phyloP scores from a whole-genome alignment of 1,140 invertebrate species.

The Scaptodrosophila lebanonensis region DNA sequence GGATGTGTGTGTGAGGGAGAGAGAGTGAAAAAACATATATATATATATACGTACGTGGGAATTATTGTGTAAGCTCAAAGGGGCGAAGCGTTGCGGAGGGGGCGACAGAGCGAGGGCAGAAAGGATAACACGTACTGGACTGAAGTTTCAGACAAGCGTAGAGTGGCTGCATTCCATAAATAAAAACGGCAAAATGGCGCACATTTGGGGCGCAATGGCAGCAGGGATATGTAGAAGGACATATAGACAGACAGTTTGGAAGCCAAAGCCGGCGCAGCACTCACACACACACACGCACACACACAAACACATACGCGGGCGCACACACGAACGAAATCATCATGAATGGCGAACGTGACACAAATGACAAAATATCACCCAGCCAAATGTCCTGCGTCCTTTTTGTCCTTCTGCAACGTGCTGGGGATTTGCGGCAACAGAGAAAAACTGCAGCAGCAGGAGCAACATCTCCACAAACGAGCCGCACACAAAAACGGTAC shows the following conservation, averaged over 20 bases:
- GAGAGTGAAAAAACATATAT: conserved; percentile 1
- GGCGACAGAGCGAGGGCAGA: not conserved
- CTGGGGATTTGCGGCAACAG: conserved; percentile 20
- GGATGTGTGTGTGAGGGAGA: conserved; percentile 1
- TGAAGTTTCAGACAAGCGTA: conserved; percentile 18
- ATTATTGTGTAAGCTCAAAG: conserved; percentile 64
- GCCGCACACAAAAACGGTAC: not conserved
- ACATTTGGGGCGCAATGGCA: conserved; percentile 66
- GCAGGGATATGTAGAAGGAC: conserved; percentile 1
- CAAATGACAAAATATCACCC: conserved; percentile 70
- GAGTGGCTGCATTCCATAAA: conserved; percentile 72
- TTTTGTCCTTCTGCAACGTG: conserved; percentile 36
- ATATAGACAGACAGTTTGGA: too few species aligned
- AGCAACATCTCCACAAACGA: conserved; percentile 8
- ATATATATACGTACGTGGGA: conserved; percentile 48
- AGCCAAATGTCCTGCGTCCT: conserved; percentile 16
- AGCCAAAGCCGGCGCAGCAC: too few species aligned
- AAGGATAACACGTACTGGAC: not conserved
- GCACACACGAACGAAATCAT: conserved; percentile 60
- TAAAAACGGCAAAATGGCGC: conserved; percentile 71
- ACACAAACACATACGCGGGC: not conserved
- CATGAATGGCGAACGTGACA: conserved; percentile 73
- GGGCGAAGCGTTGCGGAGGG: conserved; percentile 30
- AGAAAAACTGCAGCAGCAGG: too few species aligned
- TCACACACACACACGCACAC: conserved; percentile 18